Evolutionary conservation across 2,888 invertebrate species (phyloP).

Genomic region (Teinopalpus imperialis): DNA sequence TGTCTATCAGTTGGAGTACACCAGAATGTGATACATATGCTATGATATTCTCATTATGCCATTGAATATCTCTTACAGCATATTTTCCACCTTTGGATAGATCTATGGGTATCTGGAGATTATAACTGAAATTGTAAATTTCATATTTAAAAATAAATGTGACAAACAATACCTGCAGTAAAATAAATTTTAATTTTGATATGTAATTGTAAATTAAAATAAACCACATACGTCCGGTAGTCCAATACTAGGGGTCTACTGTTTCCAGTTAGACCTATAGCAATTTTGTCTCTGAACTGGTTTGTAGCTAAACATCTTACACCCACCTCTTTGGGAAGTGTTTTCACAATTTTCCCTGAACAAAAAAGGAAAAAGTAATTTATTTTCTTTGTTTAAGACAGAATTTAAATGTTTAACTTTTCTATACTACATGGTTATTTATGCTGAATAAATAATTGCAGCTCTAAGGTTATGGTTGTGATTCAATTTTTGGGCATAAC

Average conservation of each 20-base stretch:
- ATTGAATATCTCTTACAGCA: constrained; percentile 57
- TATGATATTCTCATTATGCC: constrained; percentile 60
- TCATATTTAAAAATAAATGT: no score
- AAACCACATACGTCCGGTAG: constrained; percentile 61
- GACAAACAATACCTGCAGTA: no score
- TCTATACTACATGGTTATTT: no score
- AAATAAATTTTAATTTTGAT: no score
- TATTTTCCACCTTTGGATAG: constrained; percentile 39
- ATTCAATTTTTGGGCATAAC: no score
- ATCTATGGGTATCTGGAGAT: constrained; percentile 46
- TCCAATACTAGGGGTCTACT: constrained; percentile 61
- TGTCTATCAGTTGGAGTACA: constrained; percentile 51
- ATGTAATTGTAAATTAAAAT: no score
- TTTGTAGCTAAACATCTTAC: constrained; percentile 53
- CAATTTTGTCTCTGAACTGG: constrained; percentile 45
- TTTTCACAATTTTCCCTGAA: constrained; percentile 33
- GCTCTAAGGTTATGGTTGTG: no score
- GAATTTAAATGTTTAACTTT: no score
- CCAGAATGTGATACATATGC: constrained; percentile 63
- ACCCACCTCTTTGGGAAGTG: constrained; percentile 44
- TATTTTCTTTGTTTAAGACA: no score
- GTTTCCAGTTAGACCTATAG: constrained; percentile 63
- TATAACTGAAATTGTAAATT: constrained; percentile 3
- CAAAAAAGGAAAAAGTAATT: constrained; percentile 7
- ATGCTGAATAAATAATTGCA: no score